phyloP scores from a whole-genome alignment of 2,888 invertebrate genomes.

The Thyatira batis region DNA sequence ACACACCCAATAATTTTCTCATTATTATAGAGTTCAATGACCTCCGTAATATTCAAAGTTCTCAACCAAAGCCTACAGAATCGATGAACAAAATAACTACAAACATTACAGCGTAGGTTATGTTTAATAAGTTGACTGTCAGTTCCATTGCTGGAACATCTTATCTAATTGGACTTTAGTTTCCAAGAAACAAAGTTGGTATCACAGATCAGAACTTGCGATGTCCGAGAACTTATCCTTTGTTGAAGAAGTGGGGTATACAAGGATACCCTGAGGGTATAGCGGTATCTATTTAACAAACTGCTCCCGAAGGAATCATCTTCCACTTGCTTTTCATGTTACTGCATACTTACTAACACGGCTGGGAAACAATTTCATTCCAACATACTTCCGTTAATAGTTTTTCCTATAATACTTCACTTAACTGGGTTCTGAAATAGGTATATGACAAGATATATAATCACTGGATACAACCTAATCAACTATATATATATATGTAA shows the following conservation, averaged over 20 bases:
- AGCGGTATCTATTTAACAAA: conserved; percentile 1
- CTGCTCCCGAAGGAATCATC: not conserved
- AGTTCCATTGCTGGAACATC: conserved; percentile 2
- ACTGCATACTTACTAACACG: not conserved
- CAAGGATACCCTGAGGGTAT: conserved; percentile 10
- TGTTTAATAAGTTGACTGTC: conserved; percentile 9
- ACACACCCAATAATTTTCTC: no score
- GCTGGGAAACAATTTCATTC: not conserved
- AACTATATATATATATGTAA: no score
- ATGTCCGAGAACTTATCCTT: conserved; percentile 25
- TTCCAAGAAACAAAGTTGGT: conserved; percentile 12
- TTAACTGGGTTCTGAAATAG: no score
- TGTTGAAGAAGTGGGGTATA: conserved; percentile 14
- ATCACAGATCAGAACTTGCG: conserved; percentile 26
- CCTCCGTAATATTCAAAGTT: no score
- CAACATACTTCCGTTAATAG: no score
- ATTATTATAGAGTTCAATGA: no score
- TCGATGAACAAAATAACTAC: conserved; percentile 18
- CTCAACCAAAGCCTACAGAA: not conserved
- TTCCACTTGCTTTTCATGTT: not conserved
- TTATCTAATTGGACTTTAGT: conserved; percentile 7
- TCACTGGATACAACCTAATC: no score
- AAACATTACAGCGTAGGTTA: conserved; percentile 15
- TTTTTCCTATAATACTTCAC: no score
- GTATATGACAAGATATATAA: no score